Evolutionary conservation across 1,140 invertebrate genomes (phyloP), one percentile per base, ranked within the genome.

Genomic region (Bombus breviceps): DNA sequence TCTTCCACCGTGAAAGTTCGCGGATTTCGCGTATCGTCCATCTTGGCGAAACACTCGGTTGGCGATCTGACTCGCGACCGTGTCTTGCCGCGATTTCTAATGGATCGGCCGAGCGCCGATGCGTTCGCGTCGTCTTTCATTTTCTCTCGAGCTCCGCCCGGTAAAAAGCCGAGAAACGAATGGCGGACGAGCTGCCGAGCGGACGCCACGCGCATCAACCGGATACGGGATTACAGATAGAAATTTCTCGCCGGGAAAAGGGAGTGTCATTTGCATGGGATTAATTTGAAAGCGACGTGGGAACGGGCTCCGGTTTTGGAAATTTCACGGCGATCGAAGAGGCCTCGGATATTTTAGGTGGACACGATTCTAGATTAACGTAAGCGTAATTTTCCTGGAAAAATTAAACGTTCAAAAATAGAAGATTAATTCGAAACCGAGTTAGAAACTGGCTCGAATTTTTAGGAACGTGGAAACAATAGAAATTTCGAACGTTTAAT

Each of bases 1-100:
- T 37, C 34, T 32, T 79, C 41, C 2, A 62, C 15, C 62, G 62
- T 69, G 64, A 69, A 78, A 78, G 57, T 39, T 8, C 43, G 22
- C 32, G 32, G 74, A 66, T 78, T 83, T 83, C 81, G 57, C 81
- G 81, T 82, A 74, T 82, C 71, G 72, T 82, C 81, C 57, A 82
- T 82, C 81, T 82, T 74, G 68, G 37, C 47, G 37, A 34, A 53
- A 53, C 47, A 53, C 47, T 22, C 47, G 47, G 34, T 25, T 25
- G 39, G 59, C 47, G 18, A 53, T 53, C 39, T 3, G 15, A 53
- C 66, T 25, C 37, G 68, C 66, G 69, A 71, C 25, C 69, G 34
- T 39, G 39, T 43, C n/a, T 22, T 8, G 62, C 37, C 57, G 76
- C 71, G 41, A 47, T 64, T 78, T 78, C 39, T 34, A 34, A 78